phyloP scores from a whole-genome alignment of 2,888 invertebrate genomes.

The Sclerodermus sp. region DNA sequence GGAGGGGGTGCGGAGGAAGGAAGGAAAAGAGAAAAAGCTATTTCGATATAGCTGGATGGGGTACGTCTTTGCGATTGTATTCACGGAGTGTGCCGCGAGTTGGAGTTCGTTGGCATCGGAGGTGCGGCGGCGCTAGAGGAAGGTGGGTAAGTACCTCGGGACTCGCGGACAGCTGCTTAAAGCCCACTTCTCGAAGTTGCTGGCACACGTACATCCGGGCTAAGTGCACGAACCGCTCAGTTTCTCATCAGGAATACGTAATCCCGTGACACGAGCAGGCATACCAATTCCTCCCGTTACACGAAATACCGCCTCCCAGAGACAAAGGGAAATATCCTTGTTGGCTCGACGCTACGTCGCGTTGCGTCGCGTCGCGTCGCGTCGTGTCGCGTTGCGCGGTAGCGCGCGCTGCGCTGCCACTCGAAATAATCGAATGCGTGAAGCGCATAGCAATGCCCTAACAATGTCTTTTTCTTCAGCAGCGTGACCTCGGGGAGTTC shows the following conservation, averaged over 20 bases:
- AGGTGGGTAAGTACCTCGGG: not conserved
- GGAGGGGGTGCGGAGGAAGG: no score
- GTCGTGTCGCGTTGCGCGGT: no score
- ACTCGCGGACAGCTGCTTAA: conserved; percentile 20
- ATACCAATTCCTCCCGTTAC: conserved; percentile 27
- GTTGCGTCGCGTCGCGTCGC: no score
- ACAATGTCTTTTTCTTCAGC: no score
- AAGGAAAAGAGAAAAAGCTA: no score
- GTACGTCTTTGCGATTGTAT: not conserved
- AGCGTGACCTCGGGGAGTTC: no score
- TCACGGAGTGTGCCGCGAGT: not conserved
- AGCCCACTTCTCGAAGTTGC: conserved; percentile 15
- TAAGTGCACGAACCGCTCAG: conserved; percentile 24
- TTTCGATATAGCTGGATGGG: not conserved
- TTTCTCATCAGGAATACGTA: conserved; percentile 30
- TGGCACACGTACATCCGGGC: conserved; percentile 27
- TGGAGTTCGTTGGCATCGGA: not conserved
- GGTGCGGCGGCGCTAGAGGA: not conserved
- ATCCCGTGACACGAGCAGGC: conserved; percentile 21
- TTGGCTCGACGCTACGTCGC: no score
- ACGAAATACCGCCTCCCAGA: conserved; percentile 14
- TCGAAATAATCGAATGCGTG: conserved; percentile 12
- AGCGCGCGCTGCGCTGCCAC: no score
- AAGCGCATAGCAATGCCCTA: conserved; percentile 2
- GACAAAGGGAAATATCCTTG: not conserved